Evolutionary conservation across 2,888 invertebrate genomes (phyloP), one percentile per base, ranked within the genome.

Genomic region (Apodemia mormo): DNA sequence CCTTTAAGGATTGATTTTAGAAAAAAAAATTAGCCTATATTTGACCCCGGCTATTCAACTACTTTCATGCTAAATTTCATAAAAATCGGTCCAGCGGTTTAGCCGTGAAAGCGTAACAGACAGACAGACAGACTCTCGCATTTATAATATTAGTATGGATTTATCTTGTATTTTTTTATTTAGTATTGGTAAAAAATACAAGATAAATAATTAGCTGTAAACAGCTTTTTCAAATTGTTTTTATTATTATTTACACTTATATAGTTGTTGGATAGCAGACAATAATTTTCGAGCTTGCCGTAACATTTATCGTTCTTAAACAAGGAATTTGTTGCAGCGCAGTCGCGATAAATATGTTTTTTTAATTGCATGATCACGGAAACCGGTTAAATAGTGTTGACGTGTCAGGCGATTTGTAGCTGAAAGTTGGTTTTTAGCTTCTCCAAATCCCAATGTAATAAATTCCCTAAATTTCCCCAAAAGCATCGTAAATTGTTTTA

Each of bases 341-440:
- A 75, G 77, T 78, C 75, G 80, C 80, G 78, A 80, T 82, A 82
- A 82, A 80, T 80, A 79, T 68, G 66, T 72, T 80, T 79, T 84
- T 85, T 84, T 82, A 85, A 84, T 85, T 85, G 81, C 81, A 83
- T 80, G 80, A 77, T 80, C 72, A 77, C 75, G 75, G 77, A 78
- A 74, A 77, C 75, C 75, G 78, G 79, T 78, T 79, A 79, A 80
- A 79, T 81, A 81, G 81, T 80, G 80, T 81, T 78, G 82, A 82
- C 83, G 82, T 82, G 79, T 82, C 83, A 84, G 83, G 82, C 82
- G 76, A 82, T 80, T 73, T 72, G 73, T 68, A 71, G 71, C 69
- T 68, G 64, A 69, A 74, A 78, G 69, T 75, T 76, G 68, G 71
- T 69, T 73, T 74, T 73, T 70, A 76, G 72, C 76, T 76, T 73